phyloP scores from a whole-genome alignment of 2,797 vertebrate species.

The Phataginus tricuspis region DNA sequence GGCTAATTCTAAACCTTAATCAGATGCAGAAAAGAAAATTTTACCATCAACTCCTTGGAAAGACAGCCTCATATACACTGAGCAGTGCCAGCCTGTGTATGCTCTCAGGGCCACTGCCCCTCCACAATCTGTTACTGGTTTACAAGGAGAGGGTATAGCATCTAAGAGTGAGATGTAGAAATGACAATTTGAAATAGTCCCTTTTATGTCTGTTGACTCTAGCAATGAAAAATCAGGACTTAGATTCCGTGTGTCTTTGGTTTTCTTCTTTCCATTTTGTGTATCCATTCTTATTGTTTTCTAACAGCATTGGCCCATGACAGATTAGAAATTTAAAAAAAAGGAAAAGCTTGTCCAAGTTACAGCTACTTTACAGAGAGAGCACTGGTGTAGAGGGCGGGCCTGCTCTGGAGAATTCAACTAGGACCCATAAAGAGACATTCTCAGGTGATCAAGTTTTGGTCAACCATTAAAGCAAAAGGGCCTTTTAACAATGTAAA shows the following conservation, averaged over 20 bases:
- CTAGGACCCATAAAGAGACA: neutral
- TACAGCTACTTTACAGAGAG: neutral
- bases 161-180: neutral
- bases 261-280: neutral
- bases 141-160: neutral
- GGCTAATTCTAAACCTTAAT: conserved; percentile 4
- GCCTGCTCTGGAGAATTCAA: neutral
- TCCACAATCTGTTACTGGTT: neutral
- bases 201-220: neutral
- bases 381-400: neutral
- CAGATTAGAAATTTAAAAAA: neutral
- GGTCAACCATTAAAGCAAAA: neutral
- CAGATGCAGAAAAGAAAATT: neutral
- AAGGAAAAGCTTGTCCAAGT: neutral
- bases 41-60: neutral
- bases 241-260: no score
- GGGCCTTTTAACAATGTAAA: neutral
- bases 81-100: neutral
- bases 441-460: neutral
- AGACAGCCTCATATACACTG: neutral
- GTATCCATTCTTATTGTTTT: neutral
- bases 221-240: neutral
- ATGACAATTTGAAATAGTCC: neutral
- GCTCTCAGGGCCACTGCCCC: neutral
- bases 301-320: neutral